Conservation (phyloP, 2,888 invertebrate species). For the Diploptera punctata region DNA sequence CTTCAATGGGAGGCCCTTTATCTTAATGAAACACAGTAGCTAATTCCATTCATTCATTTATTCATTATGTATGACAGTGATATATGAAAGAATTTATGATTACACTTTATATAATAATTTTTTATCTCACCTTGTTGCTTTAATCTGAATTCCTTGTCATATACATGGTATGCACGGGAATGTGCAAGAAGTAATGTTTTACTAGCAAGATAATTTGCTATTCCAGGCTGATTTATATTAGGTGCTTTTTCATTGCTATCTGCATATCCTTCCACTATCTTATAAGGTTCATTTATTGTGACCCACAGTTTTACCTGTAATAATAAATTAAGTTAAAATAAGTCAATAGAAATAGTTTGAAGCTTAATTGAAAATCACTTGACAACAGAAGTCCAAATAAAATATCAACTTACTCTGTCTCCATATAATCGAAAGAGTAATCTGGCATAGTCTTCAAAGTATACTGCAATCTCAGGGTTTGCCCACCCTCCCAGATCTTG, state of each 20-base stretch:
- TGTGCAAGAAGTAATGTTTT: constrained; percentile 56
- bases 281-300: constrained; percentile 64
- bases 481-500: constrained; percentile 67
- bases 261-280: constrained; percentile 51
- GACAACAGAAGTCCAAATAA: too few species aligned
- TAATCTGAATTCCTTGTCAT: constrained; percentile 47
- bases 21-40: too few species aligned
- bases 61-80: too few species aligned
- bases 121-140: constrained; percentile 44
- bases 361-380: too few species aligned
- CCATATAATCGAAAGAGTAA: constrained; percentile 61
- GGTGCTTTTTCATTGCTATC: constrained; percentile 31
- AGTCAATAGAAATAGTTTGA: too few species aligned
- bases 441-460: constrained; percentile 68
- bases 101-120: too few species aligned
- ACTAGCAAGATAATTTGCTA: constrained; percentile 60
- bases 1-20: too few species aligned
- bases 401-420: constrained; percentile 50
- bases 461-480: constrained; percentile 68
- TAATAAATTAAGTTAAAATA: too few species aligned
- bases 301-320: constrained; percentile 60
- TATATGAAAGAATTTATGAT: too few species aligned
- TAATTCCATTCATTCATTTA: too few species aligned
- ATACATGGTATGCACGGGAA: constrained; percentile 51
- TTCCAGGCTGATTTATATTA: constrained; percentile 43